A percentile compares a stretch with the other conserved stretches of the same genome.
These are phyloP conservation scores for Drosophila ogumai DNA, from an alignment of 1,140 invertebrate species.

Conservation along the genomic window DNA sequence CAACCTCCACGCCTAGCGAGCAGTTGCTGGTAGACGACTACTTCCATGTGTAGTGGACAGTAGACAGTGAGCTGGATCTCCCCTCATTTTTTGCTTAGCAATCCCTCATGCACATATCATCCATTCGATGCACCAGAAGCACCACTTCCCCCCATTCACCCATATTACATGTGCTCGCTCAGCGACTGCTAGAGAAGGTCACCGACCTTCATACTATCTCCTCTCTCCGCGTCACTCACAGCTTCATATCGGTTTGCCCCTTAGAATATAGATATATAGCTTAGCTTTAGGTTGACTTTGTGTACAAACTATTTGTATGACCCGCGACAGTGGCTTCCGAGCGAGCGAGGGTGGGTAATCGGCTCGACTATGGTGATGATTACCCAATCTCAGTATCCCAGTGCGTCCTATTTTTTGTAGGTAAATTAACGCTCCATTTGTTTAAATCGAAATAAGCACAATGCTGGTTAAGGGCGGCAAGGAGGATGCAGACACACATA, in stretches of 20 bases:
- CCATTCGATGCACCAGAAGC: slow-evolving; percentile 55
- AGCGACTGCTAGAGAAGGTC: slow-evolving; percentile 48
- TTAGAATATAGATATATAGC: slow-evolving; percentile 48
- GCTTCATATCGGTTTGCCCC: slow-evolving; percentile 69
- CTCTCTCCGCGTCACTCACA: slow-evolving; percentile 3
- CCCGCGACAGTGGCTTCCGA: slow-evolving; percentile 49
- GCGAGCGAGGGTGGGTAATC: slow-evolving; percentile 32
- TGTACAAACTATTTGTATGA: slow-evolving; percentile 81
- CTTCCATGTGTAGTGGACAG: slow-evolving; percentile 67
- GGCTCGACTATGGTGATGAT: slow-evolving; percentile 49
- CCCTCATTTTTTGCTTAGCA: slow-evolving; percentile 67
- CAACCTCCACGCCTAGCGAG: slow-evolving; percentile 61
- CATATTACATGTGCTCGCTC: slow-evolving; percentile 39
- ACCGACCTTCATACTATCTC: slow-evolving; percentile 26
- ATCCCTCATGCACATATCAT: slow-evolving; percentile 66
- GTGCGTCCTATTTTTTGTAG: slow-evolving; percentile 74
- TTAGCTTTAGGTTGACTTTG: slow-evolving; percentile 64
- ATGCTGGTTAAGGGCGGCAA: neutral
- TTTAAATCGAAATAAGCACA: slow-evolving; percentile 60
- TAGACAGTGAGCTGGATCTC: slow-evolving; percentile 70
- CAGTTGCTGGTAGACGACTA: slow-evolving; percentile 76
- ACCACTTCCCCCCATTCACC: slow-evolving; percentile 16
- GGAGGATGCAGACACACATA: slow-evolving; percentile 24
- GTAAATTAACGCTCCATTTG: slow-evolving; percentile 57
- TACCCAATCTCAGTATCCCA: slow-evolving; percentile 56